phyloP scores from a whole-genome alignment of 2,888 invertebrate genomes.

The Clistopyga incitator region DNA sequence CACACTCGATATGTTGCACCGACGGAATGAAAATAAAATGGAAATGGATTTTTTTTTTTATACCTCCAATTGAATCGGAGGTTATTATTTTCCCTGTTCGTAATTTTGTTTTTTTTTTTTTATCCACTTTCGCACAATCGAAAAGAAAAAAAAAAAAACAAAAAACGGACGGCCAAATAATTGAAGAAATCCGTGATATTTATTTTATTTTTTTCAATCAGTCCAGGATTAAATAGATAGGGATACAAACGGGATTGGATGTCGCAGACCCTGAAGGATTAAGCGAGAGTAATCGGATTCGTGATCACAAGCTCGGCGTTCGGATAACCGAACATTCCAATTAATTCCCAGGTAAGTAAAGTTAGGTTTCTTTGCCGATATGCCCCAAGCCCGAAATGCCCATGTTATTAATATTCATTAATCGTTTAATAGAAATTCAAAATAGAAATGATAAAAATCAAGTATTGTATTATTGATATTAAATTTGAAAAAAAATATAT shows the following conservation, averaged over 20 bases:
- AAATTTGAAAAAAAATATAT: too few species aligned
- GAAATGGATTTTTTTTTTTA: background rate
- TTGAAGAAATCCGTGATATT: background rate
- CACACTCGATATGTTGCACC: background rate
- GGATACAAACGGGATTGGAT: background rate
- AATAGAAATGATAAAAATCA: too few species aligned
- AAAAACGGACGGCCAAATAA: background rate
- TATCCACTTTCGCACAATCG: background rate
- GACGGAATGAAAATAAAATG: background rate
- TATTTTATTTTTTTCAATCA: background rate
- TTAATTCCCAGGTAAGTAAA: constrained; percentile 40
- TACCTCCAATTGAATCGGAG: background rate
- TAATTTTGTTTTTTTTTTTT: too few species aligned
- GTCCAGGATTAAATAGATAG: background rate
- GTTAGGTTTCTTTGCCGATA: background rate
- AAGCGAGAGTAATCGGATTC: constrained; percentile 44
- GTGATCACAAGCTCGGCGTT: constrained; percentile 11
- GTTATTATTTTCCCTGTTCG: background rate
- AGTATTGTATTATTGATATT: too few species aligned
- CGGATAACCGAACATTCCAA: constrained; percentile 48
- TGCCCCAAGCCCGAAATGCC: background rate
- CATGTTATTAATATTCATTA: too few species aligned
- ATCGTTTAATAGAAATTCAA: too few species aligned
- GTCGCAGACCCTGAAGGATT: constrained; percentile 21
- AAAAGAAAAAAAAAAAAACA: background rate